Evolutionary conservation across 2,797 vertebrate genomes (phyloP).

Genomic region (Rhincodon typus): DNA sequence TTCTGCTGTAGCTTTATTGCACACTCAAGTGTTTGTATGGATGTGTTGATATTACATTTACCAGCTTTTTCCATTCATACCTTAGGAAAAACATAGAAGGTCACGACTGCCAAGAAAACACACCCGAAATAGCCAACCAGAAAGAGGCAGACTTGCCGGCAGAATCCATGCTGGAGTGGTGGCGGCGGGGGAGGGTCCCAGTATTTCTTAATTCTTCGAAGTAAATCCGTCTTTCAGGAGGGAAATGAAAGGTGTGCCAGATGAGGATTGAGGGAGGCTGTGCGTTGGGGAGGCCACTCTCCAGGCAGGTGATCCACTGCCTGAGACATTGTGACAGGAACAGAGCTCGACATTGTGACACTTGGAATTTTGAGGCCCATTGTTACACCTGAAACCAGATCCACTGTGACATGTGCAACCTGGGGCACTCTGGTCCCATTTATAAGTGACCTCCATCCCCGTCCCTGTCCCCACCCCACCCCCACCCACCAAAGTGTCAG

Average conservation of each 20-base stretch:
- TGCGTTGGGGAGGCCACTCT: neutral
- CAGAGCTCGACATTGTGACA: neutral
- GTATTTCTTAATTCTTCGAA: conserved; percentile 19
- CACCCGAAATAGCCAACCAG: conserved; percentile 23
- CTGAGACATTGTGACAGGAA: neutral
- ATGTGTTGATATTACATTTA: neutral
- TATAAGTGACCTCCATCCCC: neutral
- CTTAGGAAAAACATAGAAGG: conserved; percentile 24
- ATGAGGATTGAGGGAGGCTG: neutral
- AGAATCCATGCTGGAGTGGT: conserved; percentile 8
- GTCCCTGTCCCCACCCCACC: no score
- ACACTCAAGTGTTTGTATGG: neutral
- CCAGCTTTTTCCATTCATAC: neutral
- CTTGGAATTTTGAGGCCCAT: neutral
- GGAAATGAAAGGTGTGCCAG: neutral
- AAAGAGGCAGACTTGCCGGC: conserved; percentile 15
- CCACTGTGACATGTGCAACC: neutral
- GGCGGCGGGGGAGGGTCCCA: conserved; percentile 24
- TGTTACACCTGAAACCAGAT: neutral
- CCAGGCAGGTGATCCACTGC: neutral
- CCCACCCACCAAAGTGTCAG: neutral
- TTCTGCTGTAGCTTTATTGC: neutral
- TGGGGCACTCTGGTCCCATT: neutral
- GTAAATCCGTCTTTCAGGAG: conserved; percentile 22
- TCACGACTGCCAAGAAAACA: conserved; percentile 23